phyloP scores from a whole-genome alignment of 2,113 vertebrate species.

The Cervus canadensis region DNA sequence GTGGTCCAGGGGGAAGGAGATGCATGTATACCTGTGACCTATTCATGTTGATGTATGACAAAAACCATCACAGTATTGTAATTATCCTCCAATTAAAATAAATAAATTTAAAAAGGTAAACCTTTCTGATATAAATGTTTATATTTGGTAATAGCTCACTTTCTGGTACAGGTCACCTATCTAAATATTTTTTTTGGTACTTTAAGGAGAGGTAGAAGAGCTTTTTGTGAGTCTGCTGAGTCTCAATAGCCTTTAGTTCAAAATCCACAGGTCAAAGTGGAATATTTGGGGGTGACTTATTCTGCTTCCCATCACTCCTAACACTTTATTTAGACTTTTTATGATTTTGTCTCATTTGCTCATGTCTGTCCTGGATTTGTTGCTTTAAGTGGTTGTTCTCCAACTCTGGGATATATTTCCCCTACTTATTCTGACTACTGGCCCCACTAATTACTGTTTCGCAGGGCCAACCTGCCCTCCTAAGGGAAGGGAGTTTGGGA shows the following conservation, averaged over 20 bases:
- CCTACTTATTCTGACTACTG: background rate
- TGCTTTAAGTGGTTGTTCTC: background rate
- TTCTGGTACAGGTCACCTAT: background rate
- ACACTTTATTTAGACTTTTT: background rate
- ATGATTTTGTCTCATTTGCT: background rate
- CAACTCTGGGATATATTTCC: background rate
- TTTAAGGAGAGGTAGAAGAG: background rate
- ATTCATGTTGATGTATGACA: background rate
- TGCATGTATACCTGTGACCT: accelerated
- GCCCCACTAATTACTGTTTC: background rate
- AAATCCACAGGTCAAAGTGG: background rate
- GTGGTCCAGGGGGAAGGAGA: background rate
- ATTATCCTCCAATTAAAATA: background rate
- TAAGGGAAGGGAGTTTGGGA: background rate
- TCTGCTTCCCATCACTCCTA: background rate
- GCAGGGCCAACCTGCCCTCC: background rate
- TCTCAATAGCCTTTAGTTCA: background rate
- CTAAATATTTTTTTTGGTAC: background rate
- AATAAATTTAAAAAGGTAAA: background rate
- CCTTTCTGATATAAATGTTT: background rate
- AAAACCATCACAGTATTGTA: background rate
- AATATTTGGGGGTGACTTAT: background rate
- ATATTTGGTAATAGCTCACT: background rate
- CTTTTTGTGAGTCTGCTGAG: background rate
- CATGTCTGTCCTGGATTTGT: background rate